Percentiles rank a stretch among this genome's conserved stretches.
Conservation (phyloP, 2,888 invertebrate species). For the Hydrotaea diabolus region DNA sequence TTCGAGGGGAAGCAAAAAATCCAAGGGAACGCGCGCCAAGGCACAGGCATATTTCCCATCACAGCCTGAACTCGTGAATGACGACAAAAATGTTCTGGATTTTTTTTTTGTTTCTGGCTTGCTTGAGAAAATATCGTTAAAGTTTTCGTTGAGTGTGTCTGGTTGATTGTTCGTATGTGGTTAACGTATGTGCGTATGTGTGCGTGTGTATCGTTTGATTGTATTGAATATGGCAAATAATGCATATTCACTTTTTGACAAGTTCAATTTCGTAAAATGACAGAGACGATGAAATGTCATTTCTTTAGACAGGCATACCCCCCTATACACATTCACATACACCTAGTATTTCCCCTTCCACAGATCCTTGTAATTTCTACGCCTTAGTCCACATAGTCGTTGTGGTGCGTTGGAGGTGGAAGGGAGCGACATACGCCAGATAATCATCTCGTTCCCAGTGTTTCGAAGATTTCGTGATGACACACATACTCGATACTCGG, state of each 20-base stretch:
- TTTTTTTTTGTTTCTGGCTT: background rate
- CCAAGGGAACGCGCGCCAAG: background rate
- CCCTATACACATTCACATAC: background rate
- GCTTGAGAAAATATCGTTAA: background rate
- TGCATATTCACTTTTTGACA: conserved; percentile 68
- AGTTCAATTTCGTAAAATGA: conserved; percentile 67
- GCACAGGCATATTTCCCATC: background rate
- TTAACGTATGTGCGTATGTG: too few relatives aligned
- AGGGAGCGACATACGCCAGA: background rate
- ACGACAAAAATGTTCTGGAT: background rate
- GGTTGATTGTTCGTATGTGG: too few relatives aligned
- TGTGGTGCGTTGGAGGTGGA: background rate
- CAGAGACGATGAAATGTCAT: conserved; percentile 61
- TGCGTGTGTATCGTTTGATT: background rate
- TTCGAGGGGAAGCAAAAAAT: background rate
- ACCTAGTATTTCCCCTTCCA: background rate
- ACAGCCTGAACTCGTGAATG: conserved; percentile 1
- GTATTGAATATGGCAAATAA: conserved; percentile 44
- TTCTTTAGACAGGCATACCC: conserved; percentile 27
- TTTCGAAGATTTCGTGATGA: background rate
- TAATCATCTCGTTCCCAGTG: conserved; percentile 36
- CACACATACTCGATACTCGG: too few relatives aligned
- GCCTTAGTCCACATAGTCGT: background rate
- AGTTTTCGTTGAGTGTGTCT: background rate
- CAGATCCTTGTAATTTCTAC: background rate